Percentiles rank a stretch among this genome's conserved stretches.
Evolutionary conservation across 2,113 vertebrate species (phyloP).

Genomic region (Xyliphius kryptos): DNA sequence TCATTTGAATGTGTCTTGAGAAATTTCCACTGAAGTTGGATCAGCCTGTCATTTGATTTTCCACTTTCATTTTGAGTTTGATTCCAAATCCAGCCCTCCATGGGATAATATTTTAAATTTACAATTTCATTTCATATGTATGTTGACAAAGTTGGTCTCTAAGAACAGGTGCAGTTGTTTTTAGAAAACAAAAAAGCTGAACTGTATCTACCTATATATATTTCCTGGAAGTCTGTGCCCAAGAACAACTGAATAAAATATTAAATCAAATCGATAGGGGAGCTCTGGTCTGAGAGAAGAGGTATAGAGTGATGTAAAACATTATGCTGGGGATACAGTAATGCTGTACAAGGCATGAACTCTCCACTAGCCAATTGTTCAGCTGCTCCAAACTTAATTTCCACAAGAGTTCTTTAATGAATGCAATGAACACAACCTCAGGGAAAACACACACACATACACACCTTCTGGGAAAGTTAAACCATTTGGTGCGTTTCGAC

Average conservation of each 20-base stretch:
- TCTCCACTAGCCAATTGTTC: not conserved
- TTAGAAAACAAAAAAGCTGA: not conserved
- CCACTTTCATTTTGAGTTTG: too few species aligned
- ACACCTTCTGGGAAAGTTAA: slow-evolving; percentile 34
- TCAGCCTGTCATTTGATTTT: too few species aligned
- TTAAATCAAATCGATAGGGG: slow-evolving; percentile 21
- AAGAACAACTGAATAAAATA: slow-evolving; percentile 11
- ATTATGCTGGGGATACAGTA: slow-evolving; percentile 5
- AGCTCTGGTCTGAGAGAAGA: not conserved
- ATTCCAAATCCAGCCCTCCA: too few species aligned
- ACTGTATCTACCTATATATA: slow-evolving; percentile 2
- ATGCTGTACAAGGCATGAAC: slow-evolving; percentile 5
- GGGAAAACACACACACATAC: slow-evolving; percentile 34
- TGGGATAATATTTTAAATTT: too few species aligned
- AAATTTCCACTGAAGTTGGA: too few species aligned
- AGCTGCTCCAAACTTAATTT: slow-evolving; percentile 3
- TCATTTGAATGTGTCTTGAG: too few species aligned
- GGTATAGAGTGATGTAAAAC: not conserved
- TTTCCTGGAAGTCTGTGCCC: slow-evolving; percentile 12
- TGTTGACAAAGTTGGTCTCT: not conserved
- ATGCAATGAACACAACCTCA: slow-evolving; percentile 34
- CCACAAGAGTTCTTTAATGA: slow-evolving; percentile 33
- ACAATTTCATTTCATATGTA: not conserved
- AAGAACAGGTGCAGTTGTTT: not conserved
- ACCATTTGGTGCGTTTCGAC: slow-evolving; percentile 31